Evolutionary conservation across 2,888 invertebrate genomes (phyloP), one percentile per base, ranked within the genome.

Genomic region (Diadegma fenestrale): DNA sequence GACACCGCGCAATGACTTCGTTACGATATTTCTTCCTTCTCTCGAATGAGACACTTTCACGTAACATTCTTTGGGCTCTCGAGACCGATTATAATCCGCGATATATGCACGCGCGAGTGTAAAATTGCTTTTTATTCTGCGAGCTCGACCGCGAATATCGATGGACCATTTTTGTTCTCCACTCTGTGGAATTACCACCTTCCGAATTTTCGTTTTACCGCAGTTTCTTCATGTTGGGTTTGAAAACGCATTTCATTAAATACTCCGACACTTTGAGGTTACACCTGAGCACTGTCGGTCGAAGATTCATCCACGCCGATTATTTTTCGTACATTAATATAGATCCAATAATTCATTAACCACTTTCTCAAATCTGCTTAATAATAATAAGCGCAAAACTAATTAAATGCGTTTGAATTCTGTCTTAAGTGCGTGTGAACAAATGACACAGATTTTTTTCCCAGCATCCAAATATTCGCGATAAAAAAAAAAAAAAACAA

Each of bases 41-140:
- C 37, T 77, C 26, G 66, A 63, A 63, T 81, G 48, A 68, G 61
- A 80, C 51, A 84, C 84, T 84, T 81, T 84, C 80, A 78, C 84
- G 77, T 63, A 72, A 80, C 17, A 77, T 54, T 71, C 63, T 71
- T 37, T 26, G 33, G 22, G 17, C 63, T 51, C 71, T 64, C 58
- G 41, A 26, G 48, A 66, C 66, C 76, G 66, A 84, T 80, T 58
- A 80, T 84, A 84, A 77, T 72, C 41, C 80, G 41, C 61, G 80
- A 73, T 80, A 48, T 45, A 71, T 19, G 63, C 41, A 71, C 30
- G 63, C 41, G 51, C 58, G n/a, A 19, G 26, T 68, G 78, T 14
- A 78, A 78, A 81, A 75, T 83, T 58, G 41, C 64, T 72, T 77
- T 45, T 54, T 45, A 68, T 84, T 75, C 73, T 54, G 22, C 61